Evolutionary conservation across 2,797 vertebrate genomes (phyloP).

Genomic region (Pipistrellus kuhlii): DNA sequence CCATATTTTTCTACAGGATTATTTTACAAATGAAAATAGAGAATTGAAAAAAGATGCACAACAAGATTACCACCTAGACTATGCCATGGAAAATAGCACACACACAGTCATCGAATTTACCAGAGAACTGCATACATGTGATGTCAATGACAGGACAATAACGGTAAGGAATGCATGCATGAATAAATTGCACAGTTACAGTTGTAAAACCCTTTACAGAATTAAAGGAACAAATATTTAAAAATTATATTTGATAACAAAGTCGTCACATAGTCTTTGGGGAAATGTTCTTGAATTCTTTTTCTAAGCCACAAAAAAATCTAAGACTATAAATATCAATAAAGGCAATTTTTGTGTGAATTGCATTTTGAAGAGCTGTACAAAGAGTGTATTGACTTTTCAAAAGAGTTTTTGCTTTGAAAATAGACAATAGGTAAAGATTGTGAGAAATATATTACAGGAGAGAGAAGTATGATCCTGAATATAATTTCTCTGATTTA

Average conservation of each 20-base stretch:
- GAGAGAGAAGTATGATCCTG: background rate
- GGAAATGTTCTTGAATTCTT: background rate
- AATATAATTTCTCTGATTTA: constrained; percentile 40
- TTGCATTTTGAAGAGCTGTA: constrained; percentile 43
- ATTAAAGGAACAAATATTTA: background rate
- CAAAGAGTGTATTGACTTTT: background rate
- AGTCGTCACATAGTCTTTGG: background rate
- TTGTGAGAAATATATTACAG: background rate
- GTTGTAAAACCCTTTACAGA: background rate
- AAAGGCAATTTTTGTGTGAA: constrained; percentile 7
- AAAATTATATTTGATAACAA: background rate
- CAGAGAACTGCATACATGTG: constrained; percentile 91
- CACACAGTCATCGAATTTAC: constrained; percentile 92
- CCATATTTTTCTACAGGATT: constrained; percentile 89
- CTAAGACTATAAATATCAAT: background rate
- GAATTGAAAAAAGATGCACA: constrained; percentile 89
- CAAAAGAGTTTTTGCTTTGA: background rate
- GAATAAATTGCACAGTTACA: background rate
- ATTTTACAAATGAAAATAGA: constrained; percentile 90
- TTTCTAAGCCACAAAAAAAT: constrained; percentile 15
- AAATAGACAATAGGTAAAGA: background rate
- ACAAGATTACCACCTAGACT: constrained; percentile 92
- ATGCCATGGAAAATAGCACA: constrained; percentile 92
- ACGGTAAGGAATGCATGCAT: constrained; percentile 86
- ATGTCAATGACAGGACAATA: constrained; percentile 90